phyloP scores from a whole-genome alignment of 2,888 invertebrate species.

The Nomada lathburiana region DNA sequence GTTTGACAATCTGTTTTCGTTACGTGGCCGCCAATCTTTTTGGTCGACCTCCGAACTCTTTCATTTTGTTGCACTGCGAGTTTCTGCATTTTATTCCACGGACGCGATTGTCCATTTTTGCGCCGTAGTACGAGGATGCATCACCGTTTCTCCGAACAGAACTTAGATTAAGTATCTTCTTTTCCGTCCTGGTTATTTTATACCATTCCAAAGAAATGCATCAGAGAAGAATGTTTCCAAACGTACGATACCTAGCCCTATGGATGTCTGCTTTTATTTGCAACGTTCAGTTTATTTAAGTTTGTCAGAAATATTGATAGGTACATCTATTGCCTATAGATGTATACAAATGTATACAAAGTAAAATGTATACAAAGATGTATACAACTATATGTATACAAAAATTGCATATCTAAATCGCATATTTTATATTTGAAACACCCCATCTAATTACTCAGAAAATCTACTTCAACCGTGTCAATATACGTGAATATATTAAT shows the following conservation, averaged over 20 bases:
- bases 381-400: too few relatives aligned
- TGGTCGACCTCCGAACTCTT: conserved; percentile 69
- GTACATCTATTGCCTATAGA: background rate
- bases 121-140: conserved; percentile 4
- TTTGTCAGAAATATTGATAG: background rate
- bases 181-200: conserved; percentile 16
- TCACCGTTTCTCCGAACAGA: conserved; percentile 29
- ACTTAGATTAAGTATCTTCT: conserved; percentile 45
- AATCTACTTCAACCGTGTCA: too few relatives aligned
- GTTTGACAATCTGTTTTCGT: conserved; percentile 60
- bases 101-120: conserved; percentile 49
- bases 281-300: background rate
- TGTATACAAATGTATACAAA: too few relatives aligned
- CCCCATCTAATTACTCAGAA: too few relatives aligned
- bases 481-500: too few relatives aligned
- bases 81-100: conserved; percentile 56
- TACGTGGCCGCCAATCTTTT: conserved; percentile 58
- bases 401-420: too few relatives aligned
- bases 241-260: background rate
- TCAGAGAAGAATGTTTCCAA: conserved; percentile 5
- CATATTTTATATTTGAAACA: too few relatives aligned
- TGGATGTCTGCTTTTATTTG: background rate
- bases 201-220: background rate
- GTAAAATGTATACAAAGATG: too few relatives aligned
- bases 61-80: conserved; percentile 43